These are phyloP conservation scores for Hermatobates lingyangjiaoensis DNA, from an alignment of 1,140 invertebrate genomes.

Conservation along the genomic window DNA sequence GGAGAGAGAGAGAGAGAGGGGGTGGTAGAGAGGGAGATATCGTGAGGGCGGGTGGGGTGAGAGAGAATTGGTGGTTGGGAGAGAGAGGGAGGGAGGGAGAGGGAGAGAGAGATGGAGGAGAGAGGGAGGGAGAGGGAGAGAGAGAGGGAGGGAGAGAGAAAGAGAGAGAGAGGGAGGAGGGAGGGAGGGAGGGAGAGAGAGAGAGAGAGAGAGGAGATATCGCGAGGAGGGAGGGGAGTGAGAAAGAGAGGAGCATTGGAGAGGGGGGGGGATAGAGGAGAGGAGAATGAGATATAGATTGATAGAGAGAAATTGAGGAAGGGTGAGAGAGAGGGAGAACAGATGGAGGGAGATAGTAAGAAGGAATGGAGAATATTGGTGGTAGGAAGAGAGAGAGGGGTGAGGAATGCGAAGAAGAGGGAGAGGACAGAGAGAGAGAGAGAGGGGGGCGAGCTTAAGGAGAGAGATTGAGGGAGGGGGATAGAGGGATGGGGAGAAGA, in stretches of 20 bases:
- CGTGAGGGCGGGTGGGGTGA: too few relatives aligned
- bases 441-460: not conserved
- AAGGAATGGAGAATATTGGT: not conserved
- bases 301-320: too few relatives aligned
- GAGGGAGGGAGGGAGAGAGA: not conserved
- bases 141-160: not conserved
- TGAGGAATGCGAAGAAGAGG: not conserved
- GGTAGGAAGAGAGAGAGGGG: not conserved
- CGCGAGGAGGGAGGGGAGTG: not conserved
- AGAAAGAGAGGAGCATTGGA: not conserved
- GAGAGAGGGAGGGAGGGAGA: not conserved
- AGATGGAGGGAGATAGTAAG: not conserved
- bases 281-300: not conserved
- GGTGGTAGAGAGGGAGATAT: too few relatives aligned
- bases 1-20: too few relatives aligned
- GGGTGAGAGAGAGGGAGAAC: not conserved
- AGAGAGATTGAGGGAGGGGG: not conserved
- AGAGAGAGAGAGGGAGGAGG: not conserved
- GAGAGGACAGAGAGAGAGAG: not conserved
- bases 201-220: not conserved
- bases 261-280: not conserved
- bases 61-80: not conserved
- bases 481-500: not conserved
- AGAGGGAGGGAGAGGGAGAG: not conserved
- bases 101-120: not conserved